phyloP scores from a whole-genome alignment of 2,888 invertebrate species.

The Pomacea canaliculata region DNA sequence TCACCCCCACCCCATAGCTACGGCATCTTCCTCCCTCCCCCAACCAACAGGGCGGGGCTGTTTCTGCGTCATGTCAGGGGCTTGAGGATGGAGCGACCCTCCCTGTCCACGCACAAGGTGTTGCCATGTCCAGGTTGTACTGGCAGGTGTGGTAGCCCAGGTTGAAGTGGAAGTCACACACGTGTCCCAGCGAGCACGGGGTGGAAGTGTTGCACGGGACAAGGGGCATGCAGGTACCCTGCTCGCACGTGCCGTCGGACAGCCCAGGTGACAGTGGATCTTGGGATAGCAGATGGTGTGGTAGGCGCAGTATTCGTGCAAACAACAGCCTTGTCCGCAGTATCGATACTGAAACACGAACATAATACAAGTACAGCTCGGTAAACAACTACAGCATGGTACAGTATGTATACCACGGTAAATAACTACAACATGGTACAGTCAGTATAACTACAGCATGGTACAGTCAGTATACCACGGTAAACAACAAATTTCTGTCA shows the following conservation, averaged over 20 bases:
- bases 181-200: slow-evolving; percentile 49
- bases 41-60: too few relatives aligned
- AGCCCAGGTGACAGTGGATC: slow-evolving; percentile 56
- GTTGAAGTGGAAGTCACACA: slow-evolving; percentile 59
- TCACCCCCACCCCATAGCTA: too few relatives aligned
- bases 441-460: too few relatives aligned
- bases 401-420: too few relatives aligned
- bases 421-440: too few relatives aligned
- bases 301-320: slow-evolving; percentile 63
- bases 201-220: slow-evolving; percentile 45
- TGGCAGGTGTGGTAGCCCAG: slow-evolving; percentile 63
- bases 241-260: slow-evolving; percentile 59
- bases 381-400: too few relatives aligned
- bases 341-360: slow-evolving; percentile 51
- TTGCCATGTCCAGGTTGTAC: slow-evolving; percentile 61
- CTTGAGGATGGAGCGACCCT: slow-evolving; percentile 42
- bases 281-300: slow-evolving; percentile 62
- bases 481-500: too few relatives aligned
- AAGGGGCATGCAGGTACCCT: slow-evolving; percentile 58
- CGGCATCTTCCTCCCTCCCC: too few relatives aligned
- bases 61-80: not conserved
- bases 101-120: slow-evolving; percentile 53
- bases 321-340: slow-evolving; percentile 62
- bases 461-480: too few relatives aligned
- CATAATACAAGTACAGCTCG: not conserved